Base-by-base conservation (phyloP, 2,113 vertebrate species). In the Hippoglossus stenolepis region DNA sequence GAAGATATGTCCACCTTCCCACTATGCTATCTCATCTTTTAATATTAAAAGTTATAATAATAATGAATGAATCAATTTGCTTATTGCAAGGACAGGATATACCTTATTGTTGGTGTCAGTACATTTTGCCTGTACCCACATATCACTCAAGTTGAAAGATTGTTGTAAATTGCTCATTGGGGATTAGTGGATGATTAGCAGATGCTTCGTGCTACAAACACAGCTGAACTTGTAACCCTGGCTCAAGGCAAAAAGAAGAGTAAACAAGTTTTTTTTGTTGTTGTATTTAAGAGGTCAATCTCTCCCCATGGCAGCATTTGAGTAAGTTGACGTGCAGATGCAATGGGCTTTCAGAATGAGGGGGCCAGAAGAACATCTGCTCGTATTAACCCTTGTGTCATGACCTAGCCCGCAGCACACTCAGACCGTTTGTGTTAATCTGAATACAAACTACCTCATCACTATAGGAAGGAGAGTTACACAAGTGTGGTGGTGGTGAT, bases 321-420 rank as follows among this genome's bases (percentile, higher is more conserved):
- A 14, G 18, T 40, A 2, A 54, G 40, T 47, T 49, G 7, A 8
- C 57, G 51, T 47, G 51, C 68, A 47, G 57, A 65, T 10, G 4
- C 59, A 24, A 58, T 40, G 68, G 15, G 61, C n/a, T 57, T 45
- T 47, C 28, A 28, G 38, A 75, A 38, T 13, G 51, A 75, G 62
- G 21, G 51, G 17, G 11, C 43, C 18, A 8, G 31, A 70, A 47
- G 64, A 82, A 75, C 82, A 80, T 85, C 77, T 78, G 79, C 59
- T 56, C 13, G 56, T 47, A 59, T 77, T 70, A 70, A 77, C 79
- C 73, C 74, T 28, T 28, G 65, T 73, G 78, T 62, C 26, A 43
- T n/a, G 69, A 79, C 72, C 53, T 47, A 8, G 62, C 56, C 56
- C 0, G 5, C 43, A 68, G 67, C 73, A 69, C 23, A 23, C 12